Percentiles rank a stretch among this genome's conserved stretches.
Evolutionary conservation across 2,797 vertebrate genomes (phyloP).

Genomic region (Protonibea diacanthus): DNA sequence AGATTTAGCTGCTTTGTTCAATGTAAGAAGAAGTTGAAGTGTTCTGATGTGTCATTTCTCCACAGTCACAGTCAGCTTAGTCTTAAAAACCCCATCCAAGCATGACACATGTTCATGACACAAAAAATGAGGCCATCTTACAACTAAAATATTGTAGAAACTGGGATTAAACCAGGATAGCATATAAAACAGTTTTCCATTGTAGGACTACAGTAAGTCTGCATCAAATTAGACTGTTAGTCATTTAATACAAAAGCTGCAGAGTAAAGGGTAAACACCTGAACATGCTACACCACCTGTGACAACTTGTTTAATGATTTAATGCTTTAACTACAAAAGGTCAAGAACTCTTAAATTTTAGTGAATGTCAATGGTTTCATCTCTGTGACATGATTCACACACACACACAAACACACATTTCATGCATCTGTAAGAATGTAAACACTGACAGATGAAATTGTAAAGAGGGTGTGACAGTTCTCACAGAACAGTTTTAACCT

Average conservation of each 20-base stretch:
- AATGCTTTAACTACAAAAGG: background rate
- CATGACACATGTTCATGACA: background rate
- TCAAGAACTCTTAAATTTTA: background rate
- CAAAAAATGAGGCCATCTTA: background rate
- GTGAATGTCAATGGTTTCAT: background rate
- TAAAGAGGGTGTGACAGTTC: slow-evolving; percentile 25
- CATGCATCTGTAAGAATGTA: slow-evolving; percentile 18
- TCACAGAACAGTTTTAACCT: slow-evolving; percentile 17
- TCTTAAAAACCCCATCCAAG: background rate
- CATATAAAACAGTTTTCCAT: background rate
- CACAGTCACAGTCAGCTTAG: background rate
- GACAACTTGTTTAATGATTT: background rate
- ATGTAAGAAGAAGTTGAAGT: background rate
- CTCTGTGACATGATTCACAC: background rate
- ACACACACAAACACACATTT: slow-evolving; percentile 1
- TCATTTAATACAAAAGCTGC: slow-evolving; percentile 2
- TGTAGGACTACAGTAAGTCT: background rate
- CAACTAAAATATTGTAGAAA: background rate
- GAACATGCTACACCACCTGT: background rate
- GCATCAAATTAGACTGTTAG: background rate
- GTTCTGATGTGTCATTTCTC: background rate
- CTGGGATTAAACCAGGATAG: background rate
- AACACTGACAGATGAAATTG: background rate
- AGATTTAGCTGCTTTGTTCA: background rate
- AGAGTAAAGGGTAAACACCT: background rate